Base-by-base conservation (phyloP, 2,797 vertebrate species). In the Gymnothorax reevesii region DNA sequence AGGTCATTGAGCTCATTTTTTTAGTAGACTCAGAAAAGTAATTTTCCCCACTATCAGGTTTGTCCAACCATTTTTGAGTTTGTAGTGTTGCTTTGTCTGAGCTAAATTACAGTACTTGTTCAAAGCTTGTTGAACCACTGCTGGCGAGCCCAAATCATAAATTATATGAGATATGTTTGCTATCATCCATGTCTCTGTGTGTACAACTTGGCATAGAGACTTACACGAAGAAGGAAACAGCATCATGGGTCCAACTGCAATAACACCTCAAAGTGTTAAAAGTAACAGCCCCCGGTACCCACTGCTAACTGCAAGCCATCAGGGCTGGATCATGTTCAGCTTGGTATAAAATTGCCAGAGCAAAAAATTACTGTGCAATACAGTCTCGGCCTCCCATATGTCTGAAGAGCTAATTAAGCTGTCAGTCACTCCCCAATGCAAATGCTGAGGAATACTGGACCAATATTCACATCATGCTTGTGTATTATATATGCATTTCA, bases 391-490 rank as follows among this genome's bases (percentile, higher is more conserved):
- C 52, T 77, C 73, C 33, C 33, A 77, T 20, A 75, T 42, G 33
- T 75, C 25, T 42, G 13, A 75, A 75, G 17, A 33, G 27, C 25
- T 33, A 75, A 75, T 75, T 75, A 27, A 73, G 69, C 69, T 73
- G 69, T 73, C 69, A 73, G 69, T 73, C 69, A 77, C 73, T 77
- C 33, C 71, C 73, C 73, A 77, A 52, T 77, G 42, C 42, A 77
- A 52, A 77, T 77, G 20, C 52, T 49, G 33, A 77, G 15, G 15
- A 15, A 7, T 52, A 42, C 52, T 7, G 15, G 17, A 49, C 42
- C 49, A 77, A 15, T 3, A 2, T 73, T 77, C 13, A 77, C 17
- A 49, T 77, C 20, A 33, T 77, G 7, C 73, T 77, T 20, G 52
- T 52, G 52, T 77, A 77, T 77, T 52, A 17, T 13, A 17, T 9